Evolutionary conservation across 2,888 invertebrate species (phyloP).

Genomic region (Mythimna albipuncta): DNA sequence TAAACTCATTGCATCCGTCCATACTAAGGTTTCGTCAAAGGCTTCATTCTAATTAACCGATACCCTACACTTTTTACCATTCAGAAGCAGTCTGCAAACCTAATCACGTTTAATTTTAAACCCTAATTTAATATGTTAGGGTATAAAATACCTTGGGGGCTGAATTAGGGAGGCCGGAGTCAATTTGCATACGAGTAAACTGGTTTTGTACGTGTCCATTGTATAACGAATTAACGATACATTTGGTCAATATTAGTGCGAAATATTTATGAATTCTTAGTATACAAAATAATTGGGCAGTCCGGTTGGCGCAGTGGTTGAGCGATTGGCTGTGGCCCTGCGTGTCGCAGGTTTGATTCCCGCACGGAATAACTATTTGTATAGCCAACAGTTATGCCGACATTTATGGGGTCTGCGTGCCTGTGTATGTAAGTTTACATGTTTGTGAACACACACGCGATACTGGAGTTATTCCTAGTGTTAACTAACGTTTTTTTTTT

Average conservation of each 20-base stretch:
- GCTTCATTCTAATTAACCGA: slow-evolving; percentile 86
- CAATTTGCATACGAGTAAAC: slow-evolving; percentile 78
- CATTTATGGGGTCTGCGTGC: too few relatives aligned
- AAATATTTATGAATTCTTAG: slow-evolving; percentile 27
- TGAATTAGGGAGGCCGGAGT: slow-evolving; percentile 65
- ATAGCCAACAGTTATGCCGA: too few relatives aligned
- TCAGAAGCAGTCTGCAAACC: slow-evolving; percentile 50
- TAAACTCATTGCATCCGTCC: slow-evolving; percentile 72
- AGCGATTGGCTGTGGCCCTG: too few relatives aligned
- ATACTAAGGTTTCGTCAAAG: slow-evolving; percentile 80
- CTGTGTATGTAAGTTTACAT: too few relatives aligned
- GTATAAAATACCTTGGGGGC: slow-evolving; percentile 66
- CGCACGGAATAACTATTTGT: too few relatives aligned
- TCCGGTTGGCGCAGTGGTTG: too few relatives aligned
- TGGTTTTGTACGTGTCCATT: slow-evolving; percentile 72
- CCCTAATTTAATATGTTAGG: slow-evolving; percentile 67
- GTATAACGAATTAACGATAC: slow-evolving; percentile 16
- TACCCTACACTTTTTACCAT: slow-evolving; percentile 77
- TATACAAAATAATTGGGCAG: not conserved
- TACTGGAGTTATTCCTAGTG: too few relatives aligned
- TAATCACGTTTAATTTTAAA: slow-evolving; percentile 64
- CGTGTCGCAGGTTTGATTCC: too few relatives aligned
- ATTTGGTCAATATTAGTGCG: not conserved
- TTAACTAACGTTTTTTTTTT: too few relatives aligned
- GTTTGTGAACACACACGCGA: too few relatives aligned